Conservation (phyloP, 2,888 invertebrate species). For the Parnassius smintheus region DNA sequence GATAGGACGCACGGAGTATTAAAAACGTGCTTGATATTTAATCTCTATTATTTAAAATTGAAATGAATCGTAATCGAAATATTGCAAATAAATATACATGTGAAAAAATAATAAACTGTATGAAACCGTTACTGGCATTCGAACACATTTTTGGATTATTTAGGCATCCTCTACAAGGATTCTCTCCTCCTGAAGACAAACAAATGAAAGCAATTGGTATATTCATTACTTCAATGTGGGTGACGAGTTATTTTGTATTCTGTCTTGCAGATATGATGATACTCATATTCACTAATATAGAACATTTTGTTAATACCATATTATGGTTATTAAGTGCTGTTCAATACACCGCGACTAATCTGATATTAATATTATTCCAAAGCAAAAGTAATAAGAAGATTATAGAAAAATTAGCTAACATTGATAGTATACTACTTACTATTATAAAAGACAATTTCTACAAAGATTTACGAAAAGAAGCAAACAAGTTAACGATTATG, state of each 20-base stretch:
- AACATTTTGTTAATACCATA: constrained; percentile 34
- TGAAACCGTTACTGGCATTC: constrained; percentile 5
- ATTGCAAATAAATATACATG: neutral
- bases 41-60: too few relatives aligned
- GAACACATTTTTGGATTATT: constrained; percentile 14
- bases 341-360: constrained; percentile 40
- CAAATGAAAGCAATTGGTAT: constrained; percentile 8
- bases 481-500: neutral
- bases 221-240: neutral
- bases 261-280: neutral
- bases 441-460: constrained; percentile 3
- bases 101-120: constrained; percentile 1
- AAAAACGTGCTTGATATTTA: too few relatives aligned
- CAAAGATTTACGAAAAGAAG: neutral
- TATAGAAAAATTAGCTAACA: constrained; percentile 40
- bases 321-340: constrained; percentile 40
- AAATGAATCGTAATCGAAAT: too few relatives aligned
- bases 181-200: neutral
- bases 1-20: too few relatives aligned
- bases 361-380: constrained; percentile 39
- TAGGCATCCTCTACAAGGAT: constrained; percentile 5
- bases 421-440: constrained; percentile 36
- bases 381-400: constrained; percentile 40
- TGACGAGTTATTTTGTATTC: constrained; percentile 28
- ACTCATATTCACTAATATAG: neutral